Base-by-base conservation (phyloP, 1,140 invertebrate genomes). In the Myzus persicae region DNA sequence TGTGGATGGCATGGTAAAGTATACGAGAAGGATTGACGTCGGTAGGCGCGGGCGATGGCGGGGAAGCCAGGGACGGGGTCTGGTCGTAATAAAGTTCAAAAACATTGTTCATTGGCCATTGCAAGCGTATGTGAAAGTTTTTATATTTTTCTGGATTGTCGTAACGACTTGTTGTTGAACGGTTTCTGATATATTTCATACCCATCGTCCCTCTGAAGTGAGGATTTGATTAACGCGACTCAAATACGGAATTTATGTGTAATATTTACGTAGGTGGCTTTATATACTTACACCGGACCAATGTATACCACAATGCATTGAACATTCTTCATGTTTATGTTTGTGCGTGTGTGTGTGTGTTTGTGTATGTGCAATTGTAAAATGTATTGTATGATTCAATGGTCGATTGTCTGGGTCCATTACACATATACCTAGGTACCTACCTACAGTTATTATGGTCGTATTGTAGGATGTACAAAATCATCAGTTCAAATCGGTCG, bases 91-190 rank as follows among this genome's bases (percentile, higher is more conserved):
- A 84, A 84, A 84, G 36, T 84, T 84, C 82, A 82, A 82, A 76
- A 76, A 76, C 31, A 76, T 76, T 76, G 59, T 76, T 76, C 59
- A 76, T 76, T n/a, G 59, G 14, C 59, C n/a, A 14, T 18, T 4
- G n/a, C 59, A n/a, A 76, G 76, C 36, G 76, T 24, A 38, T 22
- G 36, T 36, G 36, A 82, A 82, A 82, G 76, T 82, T 82, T 67
- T 82, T 82, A 44, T 85, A 85, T 26, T 42, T 42, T 84, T 14
- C 24, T 8, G 40, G 82, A 84, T 84, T 42, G 40, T 44, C 84
- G 24, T 85, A 85, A 85, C 40, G 84, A 44, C 84, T 85, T 85
- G 24, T 85, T 85, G 40, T 85, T 40, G 84, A 85, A 85, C 84
- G 84, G 42, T 85, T 85, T 85, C 84, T 44, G 84, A 85, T 85